These are phyloP conservation scores for Enteromius radiatus DNA, from an alignment of 2,797 vertebrate species.

Conservation along the genomic window DNA sequence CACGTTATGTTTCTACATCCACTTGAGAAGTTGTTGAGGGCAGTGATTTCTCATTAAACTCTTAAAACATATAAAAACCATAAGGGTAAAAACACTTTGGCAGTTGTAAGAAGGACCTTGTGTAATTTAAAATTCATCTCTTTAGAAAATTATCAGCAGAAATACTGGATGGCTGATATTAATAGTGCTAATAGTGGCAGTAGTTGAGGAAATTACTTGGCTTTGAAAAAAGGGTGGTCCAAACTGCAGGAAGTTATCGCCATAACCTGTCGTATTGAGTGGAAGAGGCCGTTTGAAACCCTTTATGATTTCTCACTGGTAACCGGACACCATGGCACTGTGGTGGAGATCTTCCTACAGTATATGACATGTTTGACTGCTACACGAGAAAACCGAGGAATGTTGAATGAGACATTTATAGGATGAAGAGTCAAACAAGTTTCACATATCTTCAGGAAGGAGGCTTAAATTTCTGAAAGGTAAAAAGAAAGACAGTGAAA, in stretches of 20 bases:
- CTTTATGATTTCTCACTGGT: constrained; percentile 10
- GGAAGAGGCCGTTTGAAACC: constrained; percentile 13
- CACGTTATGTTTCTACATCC: constrained; percentile 4
- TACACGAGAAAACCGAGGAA: constrained; percentile 24
- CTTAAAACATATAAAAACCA: constrained; percentile 37
- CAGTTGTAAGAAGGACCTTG: constrained; percentile 34
- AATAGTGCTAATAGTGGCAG: constrained; percentile 47
- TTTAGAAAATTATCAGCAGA: constrained; percentile 36
- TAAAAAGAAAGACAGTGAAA: constrained; percentile 26
- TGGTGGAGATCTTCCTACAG: constrained; percentile 39
- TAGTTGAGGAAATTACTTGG: constrained; percentile 39
- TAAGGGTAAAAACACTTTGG: constrained; percentile 49
- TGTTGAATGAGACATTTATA: constrained; percentile 50
- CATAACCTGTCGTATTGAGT: constrained; percentile 19
- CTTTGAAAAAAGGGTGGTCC: constrained; percentile 16
- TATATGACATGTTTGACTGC: constrained; percentile 30
- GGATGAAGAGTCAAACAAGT: constrained; percentile 63
- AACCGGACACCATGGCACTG: constrained; percentile 37
- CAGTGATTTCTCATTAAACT: constrained; percentile 44
- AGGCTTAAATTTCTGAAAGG: constrained; percentile 63
- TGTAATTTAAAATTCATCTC: constrained; percentile 2
- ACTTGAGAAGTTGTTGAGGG: constrained; percentile 24
- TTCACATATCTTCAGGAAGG: constrained; percentile 68
- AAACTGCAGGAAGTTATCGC: constrained; percentile 7
- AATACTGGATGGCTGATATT: constrained; percentile 40